Conservation (phyloP, 2,888 invertebrate species). For the Drosophila nigricruria region DNA sequence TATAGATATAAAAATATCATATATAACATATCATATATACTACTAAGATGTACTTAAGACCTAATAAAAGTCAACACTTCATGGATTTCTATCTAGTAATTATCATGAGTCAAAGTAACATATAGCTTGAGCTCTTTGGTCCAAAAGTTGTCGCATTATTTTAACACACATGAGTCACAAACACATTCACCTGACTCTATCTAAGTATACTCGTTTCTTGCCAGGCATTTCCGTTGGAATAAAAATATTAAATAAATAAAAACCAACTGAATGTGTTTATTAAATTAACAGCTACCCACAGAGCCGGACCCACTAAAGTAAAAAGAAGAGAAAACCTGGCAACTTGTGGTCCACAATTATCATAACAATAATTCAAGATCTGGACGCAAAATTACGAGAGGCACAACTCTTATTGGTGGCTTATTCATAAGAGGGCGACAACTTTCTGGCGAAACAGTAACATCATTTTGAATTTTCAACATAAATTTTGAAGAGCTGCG, state of each 20-base stretch:
- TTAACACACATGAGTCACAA: constrained; percentile 50
- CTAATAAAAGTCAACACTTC: not conserved
- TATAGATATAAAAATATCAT: not conserved
- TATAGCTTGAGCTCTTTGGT: not conserved
- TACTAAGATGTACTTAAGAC: not conserved
- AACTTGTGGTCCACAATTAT: constrained; percentile 60
- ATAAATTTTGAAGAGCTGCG: constrained; percentile 73
- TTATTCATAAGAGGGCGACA: constrained; percentile 51
- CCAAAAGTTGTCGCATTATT: not conserved
- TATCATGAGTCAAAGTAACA: not conserved
- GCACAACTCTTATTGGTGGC: constrained; percentile 18
- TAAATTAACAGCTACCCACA: constrained; percentile 70
- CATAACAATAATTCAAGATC: constrained; percentile 78
- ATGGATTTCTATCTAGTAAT: not conserved
- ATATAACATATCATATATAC: not conserved
- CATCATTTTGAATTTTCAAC: constrained; percentile 79
- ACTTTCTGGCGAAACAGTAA: constrained; percentile 79
- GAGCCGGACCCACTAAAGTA: constrained; percentile 20
- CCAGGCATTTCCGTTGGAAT: constrained; percentile 64
- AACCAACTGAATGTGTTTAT: constrained; percentile 71
- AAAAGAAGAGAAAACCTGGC: not conserved
- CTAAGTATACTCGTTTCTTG: constrained; percentile 15
- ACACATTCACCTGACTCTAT: not conserved
- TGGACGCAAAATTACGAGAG: constrained; percentile 48
- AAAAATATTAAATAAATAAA: constrained; percentile 65